Evolutionary conservation across 2,113 vertebrate genomes (phyloP), one percentile per base, ranked within the genome.

Genomic region (Atherinomorus stipes): DNA sequence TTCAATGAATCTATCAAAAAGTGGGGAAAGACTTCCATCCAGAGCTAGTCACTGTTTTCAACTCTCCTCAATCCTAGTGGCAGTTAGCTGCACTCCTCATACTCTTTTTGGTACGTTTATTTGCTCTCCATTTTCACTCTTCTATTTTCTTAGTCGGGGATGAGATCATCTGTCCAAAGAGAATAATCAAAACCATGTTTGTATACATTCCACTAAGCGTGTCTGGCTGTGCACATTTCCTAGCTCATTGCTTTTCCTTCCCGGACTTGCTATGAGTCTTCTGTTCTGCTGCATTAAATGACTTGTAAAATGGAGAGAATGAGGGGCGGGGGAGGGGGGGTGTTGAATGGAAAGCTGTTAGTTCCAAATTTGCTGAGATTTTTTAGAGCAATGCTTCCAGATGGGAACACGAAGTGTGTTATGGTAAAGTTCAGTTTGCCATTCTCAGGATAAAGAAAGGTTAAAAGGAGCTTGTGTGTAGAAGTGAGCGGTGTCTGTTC

Each of bases 101-200:
- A 1, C 49, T 51, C 9, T 37, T 37, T 49, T 40, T 21, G 56
- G 10, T 23, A 11, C 1, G 63, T 84, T 83, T 69, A 76, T 78
- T 78, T 79, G 21, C 80, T 63, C 62, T 67, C 22, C 12, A 54
- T 53, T 16, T 19, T 28, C 28, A 25, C 37, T 72, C 49, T 67
- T 54, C 40, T 16, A 44, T 54, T 57, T 62, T 76, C 26, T 57
- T 51, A 44, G 67, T 3, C 64, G 66, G 60, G 62, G 70, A 52
- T 85, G 87, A 83, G 78, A 83, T 85, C 85, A 87, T 71, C 13
- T 50, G 68, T 66, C 87, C 77, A 15, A 75, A 28, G 79, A 86
- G 82, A 60, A 78, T 86, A 91, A 89, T 91, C 85, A 91, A 80
- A 84, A 59, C 69, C 69, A 42, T 90, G 88, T 88, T 90, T 90